Evolutionary conservation across 2,113 vertebrate species (phyloP), one percentile per base, ranked within the genome.

Genomic region (Enhydra lutris): DNA sequence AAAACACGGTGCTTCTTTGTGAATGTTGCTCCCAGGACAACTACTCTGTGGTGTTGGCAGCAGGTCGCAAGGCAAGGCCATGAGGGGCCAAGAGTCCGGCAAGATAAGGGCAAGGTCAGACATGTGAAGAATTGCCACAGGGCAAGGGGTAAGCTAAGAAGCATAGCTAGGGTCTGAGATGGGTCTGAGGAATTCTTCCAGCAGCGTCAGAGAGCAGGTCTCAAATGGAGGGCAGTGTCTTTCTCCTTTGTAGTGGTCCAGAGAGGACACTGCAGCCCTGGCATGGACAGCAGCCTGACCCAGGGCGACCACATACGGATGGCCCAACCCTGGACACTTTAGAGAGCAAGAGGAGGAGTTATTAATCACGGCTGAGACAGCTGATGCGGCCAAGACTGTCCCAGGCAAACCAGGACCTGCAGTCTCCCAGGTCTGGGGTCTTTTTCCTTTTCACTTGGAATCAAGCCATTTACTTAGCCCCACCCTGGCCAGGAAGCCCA

Each of bases 31-130:
- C 59, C 45, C 7, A 6, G 34, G 57, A 86, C 31, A 73, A 13
- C 52, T 71, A 47, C 59, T 89, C 86, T 92, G 39, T 31, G 24
- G n/a, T 92, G 26, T 61, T 96, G 36, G 47, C 79, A 97, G 26
- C 45, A 83, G 21, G 73, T 82, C 50, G 59, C 50, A 79, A 55
- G 90, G 36, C 65, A 87, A 92, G 91, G 39, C 31, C 87, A 4
- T 4, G 13, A 97, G 42, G 39, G 78, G 7, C 50, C 39, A 26
- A 93, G 81, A 57, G 23, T 29, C 78, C 71, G 36, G 47, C 63
- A 94, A 91, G 95, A 91, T 31, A 69, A 67, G 23, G 61, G 8
- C 83, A 80, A 97, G 74, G 80, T 83, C n/a, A 97, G 79, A 69
- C 52, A 23, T 34, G 42, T 96, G 63, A 89, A 92, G 93, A 92